Percentiles rank a stretch among this genome's conserved stretches.
Conservation (phyloP, 2,888 invertebrate genomes). For the Drosophila colorata region DNA sequence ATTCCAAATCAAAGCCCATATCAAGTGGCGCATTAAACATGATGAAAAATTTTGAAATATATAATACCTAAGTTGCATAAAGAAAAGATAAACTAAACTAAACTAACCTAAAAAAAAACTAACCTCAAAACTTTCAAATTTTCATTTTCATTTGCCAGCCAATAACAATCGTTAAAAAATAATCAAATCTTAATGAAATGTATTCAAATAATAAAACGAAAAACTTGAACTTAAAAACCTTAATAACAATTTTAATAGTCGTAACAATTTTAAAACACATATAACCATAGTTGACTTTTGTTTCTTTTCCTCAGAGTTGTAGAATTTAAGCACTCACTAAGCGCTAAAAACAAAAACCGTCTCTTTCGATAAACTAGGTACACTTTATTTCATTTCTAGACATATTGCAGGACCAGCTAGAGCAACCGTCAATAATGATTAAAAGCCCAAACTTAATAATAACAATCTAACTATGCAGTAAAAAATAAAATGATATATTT, state of each 20-base stretch:
- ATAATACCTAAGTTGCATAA: too few relatives aligned
- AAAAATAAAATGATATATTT: neutral
- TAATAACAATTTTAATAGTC: conserved; percentile 18
- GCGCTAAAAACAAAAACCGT: conserved; percentile 32
- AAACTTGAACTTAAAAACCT: conserved; percentile 3
- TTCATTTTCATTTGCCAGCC: conserved; percentile 7
- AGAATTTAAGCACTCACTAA: conserved; percentile 39
- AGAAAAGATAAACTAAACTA: conserved; percentile 14
- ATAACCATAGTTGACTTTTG: conserved; percentile 8
- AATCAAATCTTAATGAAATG: conserved; percentile 5
- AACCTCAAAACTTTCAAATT: neutral
- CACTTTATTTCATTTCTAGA: conserved; percentile 18
- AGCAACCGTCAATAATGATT: conserved; percentile 22
- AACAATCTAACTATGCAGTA: conserved; percentile 10
- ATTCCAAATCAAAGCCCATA: conserved; percentile 55
- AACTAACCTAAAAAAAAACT: conserved; percentile 6
- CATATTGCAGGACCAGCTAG: conserved; percentile 59
- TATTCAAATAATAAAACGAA: conserved; percentile 6
- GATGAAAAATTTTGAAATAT: neutral
- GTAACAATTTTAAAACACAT: neutral
- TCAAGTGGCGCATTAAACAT: conserved; percentile 39
- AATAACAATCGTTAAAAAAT: conserved; percentile 8
- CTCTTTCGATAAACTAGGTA: conserved; percentile 42
- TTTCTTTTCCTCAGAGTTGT: conserved; percentile 16
- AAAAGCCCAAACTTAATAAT: conserved; percentile 15